Conservation (phyloP, 2,797 vertebrate genomes). For the Eulemur rubriventer region DNA sequence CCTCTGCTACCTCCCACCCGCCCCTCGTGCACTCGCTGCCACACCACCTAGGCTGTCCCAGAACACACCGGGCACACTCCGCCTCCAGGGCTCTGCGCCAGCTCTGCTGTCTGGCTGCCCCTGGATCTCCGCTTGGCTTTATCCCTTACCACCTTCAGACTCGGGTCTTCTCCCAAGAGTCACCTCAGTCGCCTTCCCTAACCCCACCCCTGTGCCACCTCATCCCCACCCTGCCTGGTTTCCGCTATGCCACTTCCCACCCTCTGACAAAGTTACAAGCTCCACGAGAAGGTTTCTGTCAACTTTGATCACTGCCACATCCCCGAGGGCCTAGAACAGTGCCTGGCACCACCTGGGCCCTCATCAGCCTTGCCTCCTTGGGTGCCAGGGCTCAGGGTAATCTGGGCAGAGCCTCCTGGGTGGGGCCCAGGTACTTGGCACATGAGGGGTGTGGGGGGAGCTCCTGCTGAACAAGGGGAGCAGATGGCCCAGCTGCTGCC, state of each 20-base stretch:
- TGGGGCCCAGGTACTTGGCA: neutral
- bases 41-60: neutral
- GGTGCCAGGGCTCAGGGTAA: neutral
- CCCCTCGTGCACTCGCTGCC: accelerated
- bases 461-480: neutral
- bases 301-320: neutral
- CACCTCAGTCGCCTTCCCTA: neutral
- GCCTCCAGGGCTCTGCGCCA: too few relatives aligned
- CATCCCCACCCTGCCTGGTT: neutral
- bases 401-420: neutral
- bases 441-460: accelerated
- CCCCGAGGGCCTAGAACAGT: neutral
- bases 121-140: accelerated
- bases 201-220: accelerated
- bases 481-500: neutral
- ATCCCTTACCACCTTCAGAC: neutral
- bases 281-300: neutral
- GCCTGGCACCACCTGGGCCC: neutral
- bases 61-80: accelerated
- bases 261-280: neutral
- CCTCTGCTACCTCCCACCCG: neutral
- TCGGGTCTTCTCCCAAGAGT: neutral
- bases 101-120: neutral
- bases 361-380: accelerated
- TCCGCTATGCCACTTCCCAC: neutral